A percentile compares a stretch with the other conserved stretches of the same genome.
Conservation (phyloP, 2,113 vertebrate species). For the Phycodurus eques region DNA sequence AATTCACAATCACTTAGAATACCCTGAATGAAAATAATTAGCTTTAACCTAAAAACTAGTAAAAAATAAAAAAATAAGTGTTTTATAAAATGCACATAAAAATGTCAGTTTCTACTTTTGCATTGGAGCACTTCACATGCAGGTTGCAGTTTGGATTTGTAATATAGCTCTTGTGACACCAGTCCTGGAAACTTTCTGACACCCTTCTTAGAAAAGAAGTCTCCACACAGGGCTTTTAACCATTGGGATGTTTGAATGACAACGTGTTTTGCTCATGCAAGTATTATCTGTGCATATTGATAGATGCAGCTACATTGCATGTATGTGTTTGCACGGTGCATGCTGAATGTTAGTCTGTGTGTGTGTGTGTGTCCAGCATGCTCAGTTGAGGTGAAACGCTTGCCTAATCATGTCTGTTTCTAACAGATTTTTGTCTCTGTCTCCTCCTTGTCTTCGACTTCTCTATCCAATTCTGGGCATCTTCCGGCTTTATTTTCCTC, state of each 20-base stretch:
- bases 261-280: slow-evolving; percentile 29
- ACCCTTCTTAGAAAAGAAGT: slow-evolving; percentile 46
- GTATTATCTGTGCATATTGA: not conserved
- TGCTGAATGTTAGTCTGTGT: slow-evolving; percentile 36
- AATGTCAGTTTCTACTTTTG: not conserved
- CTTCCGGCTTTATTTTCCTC: slow-evolving; percentile 22
- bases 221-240: not conserved
- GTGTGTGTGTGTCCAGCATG: slow-evolving; percentile 53
- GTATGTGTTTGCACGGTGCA: slow-evolving; percentile 46
- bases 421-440: slow-evolving; percentile 73
- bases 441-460: slow-evolving; percentile 67
- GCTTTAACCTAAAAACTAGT: too few relatives aligned
- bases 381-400: slow-evolving; percentile 49
- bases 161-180: too few relatives aligned
- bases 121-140: not conserved
- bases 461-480: slow-evolving; percentile 71
- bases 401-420: slow-evolving; percentile 65
- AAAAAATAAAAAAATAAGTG: too few relatives aligned
- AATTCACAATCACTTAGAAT: too few relatives aligned
- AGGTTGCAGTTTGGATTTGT: not conserved
- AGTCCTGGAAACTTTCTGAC: not conserved
- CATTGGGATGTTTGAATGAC: slow-evolving; percentile 13
- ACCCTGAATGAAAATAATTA: too few relatives aligned
- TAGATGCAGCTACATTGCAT: slow-evolving; percentile 26
- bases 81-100: too few relatives aligned